A percentile compares a stretch with the other conserved stretches of the same genome.
Conservation (phyloP, 1,140 invertebrate genomes). For the Leptinotarsa lineolata region DNA sequence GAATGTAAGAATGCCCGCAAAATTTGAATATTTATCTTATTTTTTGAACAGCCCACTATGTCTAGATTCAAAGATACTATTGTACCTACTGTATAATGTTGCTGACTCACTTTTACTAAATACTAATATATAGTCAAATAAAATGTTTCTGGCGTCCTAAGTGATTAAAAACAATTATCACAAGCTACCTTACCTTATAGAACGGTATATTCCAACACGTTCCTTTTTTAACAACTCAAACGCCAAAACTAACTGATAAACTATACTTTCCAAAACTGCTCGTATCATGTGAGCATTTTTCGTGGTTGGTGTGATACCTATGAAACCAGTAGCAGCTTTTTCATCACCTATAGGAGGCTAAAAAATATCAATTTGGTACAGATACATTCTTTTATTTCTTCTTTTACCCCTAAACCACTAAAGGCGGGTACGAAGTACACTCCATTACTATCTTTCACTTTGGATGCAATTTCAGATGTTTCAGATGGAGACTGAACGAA, state of each 20-base stretch:
- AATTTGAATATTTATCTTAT: too few species aligned
- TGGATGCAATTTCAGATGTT: conserved; percentile 70
- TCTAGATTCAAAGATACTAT: too few species aligned
- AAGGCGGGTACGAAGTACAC: conserved; percentile 93
- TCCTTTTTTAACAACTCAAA: conserved; percentile 72
- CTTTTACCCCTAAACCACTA: conserved; percentile 80
- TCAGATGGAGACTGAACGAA: conserved; percentile 72
- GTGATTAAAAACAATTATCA: too few species aligned
- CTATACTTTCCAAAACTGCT: conserved; percentile 84
- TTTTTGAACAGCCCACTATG: too few species aligned
- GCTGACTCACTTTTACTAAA: too few species aligned
- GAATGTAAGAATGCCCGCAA: too few species aligned
- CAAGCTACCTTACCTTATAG: conserved; percentile 4
- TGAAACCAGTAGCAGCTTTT: conserved; percentile 78
- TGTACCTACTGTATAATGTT: too few species aligned
- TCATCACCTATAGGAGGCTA: conserved; percentile 89
- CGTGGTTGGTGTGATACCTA: conserved; percentile 82
- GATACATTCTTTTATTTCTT: background rate
- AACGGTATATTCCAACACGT: conserved; percentile 59
- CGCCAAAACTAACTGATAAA: conserved; percentile 80
- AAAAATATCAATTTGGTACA: conserved; percentile 22
- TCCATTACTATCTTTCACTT: conserved; percentile 74
- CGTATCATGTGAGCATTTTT: conserved; percentile 78
- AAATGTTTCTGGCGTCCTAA: too few species aligned
- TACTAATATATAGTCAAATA: too few species aligned